These are phyloP conservation scores for Orthonevra nobilis DNA, from an alignment of 2,888 invertebrate species.

Conservation along the genomic window DNA sequence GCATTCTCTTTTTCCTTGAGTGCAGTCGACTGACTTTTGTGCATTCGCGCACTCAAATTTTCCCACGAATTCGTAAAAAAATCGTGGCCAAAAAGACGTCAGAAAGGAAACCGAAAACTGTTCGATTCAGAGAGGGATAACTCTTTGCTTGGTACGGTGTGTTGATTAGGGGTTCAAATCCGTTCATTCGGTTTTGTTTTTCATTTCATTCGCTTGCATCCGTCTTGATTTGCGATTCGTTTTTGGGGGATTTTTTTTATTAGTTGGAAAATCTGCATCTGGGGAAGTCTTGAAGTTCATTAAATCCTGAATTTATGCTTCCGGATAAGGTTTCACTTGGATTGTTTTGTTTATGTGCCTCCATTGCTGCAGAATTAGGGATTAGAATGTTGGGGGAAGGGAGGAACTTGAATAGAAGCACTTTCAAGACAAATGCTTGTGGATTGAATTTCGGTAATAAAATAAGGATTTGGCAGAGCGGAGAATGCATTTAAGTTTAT, in stretches of 20 bases:
- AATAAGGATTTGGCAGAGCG: conserved; percentile 45
- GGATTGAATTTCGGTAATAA: conserved; percentile 57
- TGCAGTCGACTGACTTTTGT: conserved; percentile 21
- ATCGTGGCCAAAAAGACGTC: background rate
- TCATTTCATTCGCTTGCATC: conserved; percentile 6
- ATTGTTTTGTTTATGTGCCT: conserved; percentile 37
- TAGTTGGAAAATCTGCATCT: conserved; percentile 15
- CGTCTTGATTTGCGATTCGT: background rate
- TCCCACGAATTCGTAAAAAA: conserved; percentile 25
- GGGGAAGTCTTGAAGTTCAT: conserved; percentile 47
- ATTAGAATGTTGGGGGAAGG: conserved; percentile 12
- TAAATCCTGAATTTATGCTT: conserved; percentile 49
- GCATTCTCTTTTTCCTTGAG: conserved; percentile 34
- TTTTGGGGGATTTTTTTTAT: conserved; percentile 23
- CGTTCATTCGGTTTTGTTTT: conserved; percentile 52
- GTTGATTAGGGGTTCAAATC: conserved; percentile 65
- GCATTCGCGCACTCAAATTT: conserved; percentile 37
- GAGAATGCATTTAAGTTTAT: conserved; percentile 49
- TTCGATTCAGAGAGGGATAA: conserved; percentile 37
- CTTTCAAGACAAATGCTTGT: conserved; percentile 32
- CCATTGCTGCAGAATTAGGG: conserved; percentile 17
- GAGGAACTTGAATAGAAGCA: too few species aligned
- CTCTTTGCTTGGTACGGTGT: conserved; percentile 59
- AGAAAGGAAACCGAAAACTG: background rate
- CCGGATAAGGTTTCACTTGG: conserved; percentile 51